phyloP scores from a whole-genome alignment of 1,140 invertebrate species.

The Paraescarpia echinospica region DNA sequence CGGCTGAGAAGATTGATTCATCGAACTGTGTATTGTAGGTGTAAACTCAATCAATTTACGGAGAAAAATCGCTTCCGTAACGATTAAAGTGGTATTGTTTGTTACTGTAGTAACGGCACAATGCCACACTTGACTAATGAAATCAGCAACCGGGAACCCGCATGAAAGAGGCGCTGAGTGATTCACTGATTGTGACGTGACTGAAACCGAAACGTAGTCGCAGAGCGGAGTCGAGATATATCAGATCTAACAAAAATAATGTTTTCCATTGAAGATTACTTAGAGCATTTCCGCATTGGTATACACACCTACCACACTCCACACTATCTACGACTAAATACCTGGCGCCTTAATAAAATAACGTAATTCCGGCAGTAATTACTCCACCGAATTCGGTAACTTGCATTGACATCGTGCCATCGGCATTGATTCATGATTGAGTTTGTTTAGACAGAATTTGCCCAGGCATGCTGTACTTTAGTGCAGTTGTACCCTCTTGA shows the following conservation, averaged over 20 bases:
- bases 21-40: background rate
- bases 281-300: background rate
- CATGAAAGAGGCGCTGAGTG: background rate
- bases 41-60: background rate
- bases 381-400: background rate
- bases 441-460: no score
- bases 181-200: constrained; percentile 4
- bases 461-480: no score
- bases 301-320: background rate
- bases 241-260: background rate
- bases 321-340: background rate
- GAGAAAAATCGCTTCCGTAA: background rate
- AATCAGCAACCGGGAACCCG: background rate
- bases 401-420: background rate
- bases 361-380: background rate
- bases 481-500: no score
- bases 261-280: background rate
- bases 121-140: background rate
- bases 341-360: background rate
- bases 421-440: no score
- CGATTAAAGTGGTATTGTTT: background rate
- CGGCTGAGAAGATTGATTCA: background rate
- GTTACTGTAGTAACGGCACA: background rate
- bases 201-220: background rate
- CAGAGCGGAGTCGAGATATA: background rate